Percentiles rank a stretch among this genome's conserved stretches.
phyloP scores from a whole-genome alignment of 92 coral and sea anemone genomes.

The Epizoanthus rinbou region DNA sequence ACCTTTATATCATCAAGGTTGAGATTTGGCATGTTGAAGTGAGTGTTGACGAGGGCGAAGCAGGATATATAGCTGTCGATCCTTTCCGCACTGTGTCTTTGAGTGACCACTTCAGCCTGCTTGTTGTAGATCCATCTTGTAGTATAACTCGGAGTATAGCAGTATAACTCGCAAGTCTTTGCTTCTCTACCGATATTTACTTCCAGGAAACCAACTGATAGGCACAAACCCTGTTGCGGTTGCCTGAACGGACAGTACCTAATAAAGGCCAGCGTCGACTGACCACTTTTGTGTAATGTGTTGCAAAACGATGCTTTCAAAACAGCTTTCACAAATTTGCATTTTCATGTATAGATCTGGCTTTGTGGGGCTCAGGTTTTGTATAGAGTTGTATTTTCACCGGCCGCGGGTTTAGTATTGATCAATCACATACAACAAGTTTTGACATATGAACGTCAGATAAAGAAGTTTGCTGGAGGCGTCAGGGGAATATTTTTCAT shows the following conservation, averaged over 20 bases:
- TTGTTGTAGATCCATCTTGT: not conserved
- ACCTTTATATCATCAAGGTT: conserved; percentile 39
- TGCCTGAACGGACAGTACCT: conserved; percentile 1
- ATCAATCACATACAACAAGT: conserved; percentile 3
- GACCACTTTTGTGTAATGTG: conserved; percentile 1
- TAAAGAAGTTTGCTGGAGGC: conserved; percentile 22
- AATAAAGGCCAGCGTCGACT: not conserved
- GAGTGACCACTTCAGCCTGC: not conserved
- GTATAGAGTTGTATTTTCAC: not conserved
- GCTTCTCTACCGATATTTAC: too few species aligned
- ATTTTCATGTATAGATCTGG: conserved; percentile 9
- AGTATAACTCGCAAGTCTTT: too few species aligned
- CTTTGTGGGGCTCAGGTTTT: not conserved
- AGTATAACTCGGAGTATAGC: not conserved
- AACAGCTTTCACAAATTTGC: conserved; percentile 30
- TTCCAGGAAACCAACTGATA: too few species aligned
- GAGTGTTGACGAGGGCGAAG: not conserved
- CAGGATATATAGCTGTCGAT: not conserved
- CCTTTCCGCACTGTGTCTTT: not conserved
- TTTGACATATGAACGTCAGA: conserved; percentile 12
- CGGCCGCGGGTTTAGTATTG: conserved; percentile 3
- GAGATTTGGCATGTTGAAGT: conserved; percentile 28
- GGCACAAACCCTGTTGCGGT: not conserved
- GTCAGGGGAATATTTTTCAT: not conserved
- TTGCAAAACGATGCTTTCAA: not conserved